Conservation (phyloP, 2,113 vertebrate species). For the Hiodon alosoides region DNA sequence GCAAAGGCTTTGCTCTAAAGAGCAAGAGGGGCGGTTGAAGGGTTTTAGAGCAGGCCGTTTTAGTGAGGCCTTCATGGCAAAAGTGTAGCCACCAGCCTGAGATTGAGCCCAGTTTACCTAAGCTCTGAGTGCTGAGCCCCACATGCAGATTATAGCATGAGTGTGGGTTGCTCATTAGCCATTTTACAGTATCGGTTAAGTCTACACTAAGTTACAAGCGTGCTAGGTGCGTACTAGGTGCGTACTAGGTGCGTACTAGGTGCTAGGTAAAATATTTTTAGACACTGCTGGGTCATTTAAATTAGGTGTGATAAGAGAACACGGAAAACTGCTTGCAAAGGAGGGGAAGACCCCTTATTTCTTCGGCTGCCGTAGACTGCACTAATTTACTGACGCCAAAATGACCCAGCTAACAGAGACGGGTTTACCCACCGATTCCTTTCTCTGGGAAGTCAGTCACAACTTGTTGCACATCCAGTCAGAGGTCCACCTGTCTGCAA, state of each 20-base stretch:
- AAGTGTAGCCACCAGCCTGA: slow-evolving; percentile 4
- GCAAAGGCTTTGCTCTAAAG: no score
- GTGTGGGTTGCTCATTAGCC: background rate
- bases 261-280: slow-evolving; percentile 49
- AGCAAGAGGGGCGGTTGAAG: no score
- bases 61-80: background rate
- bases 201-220: slow-evolving; percentile 23
- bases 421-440: no score
- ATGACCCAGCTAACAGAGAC: background rate
- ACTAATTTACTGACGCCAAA: slow-evolving; percentile 30
- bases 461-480: no score
- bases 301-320: slow-evolving; percentile 48
- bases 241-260: slow-evolving; percentile 41
- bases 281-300: slow-evolving; percentile 44
- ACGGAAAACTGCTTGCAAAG: slow-evolving; percentile 44
- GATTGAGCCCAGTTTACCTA: no score
- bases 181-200: slow-evolving; percentile 35
- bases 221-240: no score
- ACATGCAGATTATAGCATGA: no score
- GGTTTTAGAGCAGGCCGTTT: background rate
- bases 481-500: background rate
- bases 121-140: no score
- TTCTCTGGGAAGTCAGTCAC: no score
- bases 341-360: slow-evolving; percentile 4
- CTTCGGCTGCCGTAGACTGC: slow-evolving; percentile 16